Evolutionary conservation across 1,140 invertebrate genomes (phyloP), one percentile per base, ranked within the genome.

Genomic region (Drosophila ogumai): DNA sequence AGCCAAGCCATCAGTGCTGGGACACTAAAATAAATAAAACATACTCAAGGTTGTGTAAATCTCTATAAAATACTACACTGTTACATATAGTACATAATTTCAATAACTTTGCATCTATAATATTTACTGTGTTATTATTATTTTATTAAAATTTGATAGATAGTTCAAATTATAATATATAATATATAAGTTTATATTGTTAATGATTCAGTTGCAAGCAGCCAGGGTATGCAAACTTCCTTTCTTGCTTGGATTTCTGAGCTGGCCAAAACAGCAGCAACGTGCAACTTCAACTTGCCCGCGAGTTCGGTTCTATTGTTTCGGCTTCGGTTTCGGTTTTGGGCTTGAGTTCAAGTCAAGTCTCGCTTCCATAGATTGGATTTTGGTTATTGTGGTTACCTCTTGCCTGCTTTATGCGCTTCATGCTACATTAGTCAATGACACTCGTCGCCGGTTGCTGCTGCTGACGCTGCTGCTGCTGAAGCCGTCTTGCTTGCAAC

Each of bases 351-450:
- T 63, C 15, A 41, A 19, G 32, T 28, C 15, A 41, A 19, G 32
- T 17, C 55, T 64, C 28, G 63, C 52, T 67, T 72, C 38, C 69
- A 72, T 50, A 72, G 69, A 73, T 73, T 73, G 69, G 54, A 73
- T 72, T 78, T 75, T 65, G 80, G 75, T 75, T 82, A 79, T 84
- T 82, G 81, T 72, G 81, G 81, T 82, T 84, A 52, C 56, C 49
- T 64, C 41, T 75, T 75, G 46, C 36, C 58, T 76, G 81, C 81
- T 81, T 85, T 85, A 73, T 84, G 76, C 81, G 81, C 81, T 84
- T 84, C 81, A 85, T 85, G 81, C 81, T 77, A 85, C 81, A 85
- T 85, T 85, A 84, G 81, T 84, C 81, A 84, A 84, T 85, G 81
- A 84, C 81, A 84, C 76, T 84, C 67, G 66, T 52, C 36, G 75